Conservation (phyloP, 2,888 invertebrate genomes). For the Masnerella sp. region DNA sequence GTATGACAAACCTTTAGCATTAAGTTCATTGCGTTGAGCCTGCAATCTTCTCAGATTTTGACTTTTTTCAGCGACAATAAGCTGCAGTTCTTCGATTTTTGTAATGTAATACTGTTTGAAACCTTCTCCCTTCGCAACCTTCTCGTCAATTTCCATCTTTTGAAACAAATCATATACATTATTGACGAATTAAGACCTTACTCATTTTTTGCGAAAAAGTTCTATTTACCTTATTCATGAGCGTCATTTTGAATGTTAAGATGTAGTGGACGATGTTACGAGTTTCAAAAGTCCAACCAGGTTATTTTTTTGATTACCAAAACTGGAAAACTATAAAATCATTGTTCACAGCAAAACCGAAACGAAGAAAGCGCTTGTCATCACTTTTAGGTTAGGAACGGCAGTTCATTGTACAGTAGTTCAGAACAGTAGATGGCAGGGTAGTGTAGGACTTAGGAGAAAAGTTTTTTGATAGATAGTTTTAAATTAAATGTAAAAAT, state of each 20-base stretch:
- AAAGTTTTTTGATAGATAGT: no score
- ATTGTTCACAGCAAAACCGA: conserved; percentile 14
- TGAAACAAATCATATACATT: conserved; percentile 50
- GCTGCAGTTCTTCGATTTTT: conserved; percentile 97
- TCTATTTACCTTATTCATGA: conserved; percentile 71
- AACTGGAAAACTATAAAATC: conserved; percentile 30
- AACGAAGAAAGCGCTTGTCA: conserved; percentile 45
- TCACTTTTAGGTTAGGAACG: conserved; percentile 42
- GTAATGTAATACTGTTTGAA: conserved; percentile 98
- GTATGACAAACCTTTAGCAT: conserved; percentile 95
- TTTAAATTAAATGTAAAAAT: no score
- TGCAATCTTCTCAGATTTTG: conserved; percentile 97
- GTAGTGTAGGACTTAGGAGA: no score
- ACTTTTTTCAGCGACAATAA: conserved; percentile 97
- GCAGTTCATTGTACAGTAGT: no score
- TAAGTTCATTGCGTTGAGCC: conserved; percentile 98
- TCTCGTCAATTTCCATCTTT: conserved; percentile 86
- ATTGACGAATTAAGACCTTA: background rate
- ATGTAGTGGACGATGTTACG: conserved; percentile 8
- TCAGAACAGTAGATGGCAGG: no score
- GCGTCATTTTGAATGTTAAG: conserved; percentile 70
- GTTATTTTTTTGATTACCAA: conserved; percentile 1
- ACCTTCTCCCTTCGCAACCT: conserved; percentile 86
- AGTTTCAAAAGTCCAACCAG: conserved; percentile 1
- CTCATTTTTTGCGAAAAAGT: background rate